These are phyloP conservation scores for Chrosomus eos DNA, from an alignment of 2,797 vertebrate species.

Conservation along the genomic window DNA sequence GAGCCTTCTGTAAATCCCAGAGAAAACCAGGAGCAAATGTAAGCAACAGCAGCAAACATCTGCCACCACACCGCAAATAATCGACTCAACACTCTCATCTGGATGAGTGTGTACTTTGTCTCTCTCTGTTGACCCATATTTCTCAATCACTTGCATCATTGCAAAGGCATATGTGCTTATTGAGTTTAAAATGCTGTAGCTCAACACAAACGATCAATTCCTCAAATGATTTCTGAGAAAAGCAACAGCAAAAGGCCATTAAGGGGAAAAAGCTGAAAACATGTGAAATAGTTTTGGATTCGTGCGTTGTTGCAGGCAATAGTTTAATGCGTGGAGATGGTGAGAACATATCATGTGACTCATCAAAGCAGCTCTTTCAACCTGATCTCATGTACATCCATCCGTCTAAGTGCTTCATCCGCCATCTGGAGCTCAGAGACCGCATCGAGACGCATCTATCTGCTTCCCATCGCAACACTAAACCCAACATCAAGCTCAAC, in stretches of 20 bases:
- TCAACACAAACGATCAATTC: neutral
- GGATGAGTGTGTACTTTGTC: slow-evolving; percentile 18
- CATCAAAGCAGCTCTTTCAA: slow-evolving; percentile 41
- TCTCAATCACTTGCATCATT: slow-evolving; percentile 6
- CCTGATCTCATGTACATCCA: slow-evolving; percentile 19
- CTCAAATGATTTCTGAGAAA: neutral
- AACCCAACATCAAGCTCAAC: neutral
- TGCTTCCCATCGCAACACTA: neutral
- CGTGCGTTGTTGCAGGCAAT: neutral
- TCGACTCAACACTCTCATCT: neutral
- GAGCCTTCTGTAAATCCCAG: slow-evolving; percentile 7
- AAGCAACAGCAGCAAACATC: slow-evolving; percentile 19
- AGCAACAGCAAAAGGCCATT: neutral
- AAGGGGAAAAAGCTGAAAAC: neutral
- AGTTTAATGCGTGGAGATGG: slow-evolving; percentile 6
- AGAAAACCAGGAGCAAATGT: neutral
- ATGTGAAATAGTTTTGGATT: neutral
- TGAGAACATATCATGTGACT: slow-evolving; percentile 22
- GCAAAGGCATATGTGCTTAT: neutral
- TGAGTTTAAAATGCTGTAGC: neutral
- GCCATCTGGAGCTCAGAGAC: slow-evolving; percentile 21
- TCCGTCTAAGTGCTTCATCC: slow-evolving; percentile 10
- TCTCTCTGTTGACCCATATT: slow-evolving; percentile 31
- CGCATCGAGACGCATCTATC: neutral
- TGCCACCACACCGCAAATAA: slow-evolving; percentile 19